phyloP scores from a whole-genome alignment of 2,888 invertebrate species.

The Piscicola geometra region DNA sequence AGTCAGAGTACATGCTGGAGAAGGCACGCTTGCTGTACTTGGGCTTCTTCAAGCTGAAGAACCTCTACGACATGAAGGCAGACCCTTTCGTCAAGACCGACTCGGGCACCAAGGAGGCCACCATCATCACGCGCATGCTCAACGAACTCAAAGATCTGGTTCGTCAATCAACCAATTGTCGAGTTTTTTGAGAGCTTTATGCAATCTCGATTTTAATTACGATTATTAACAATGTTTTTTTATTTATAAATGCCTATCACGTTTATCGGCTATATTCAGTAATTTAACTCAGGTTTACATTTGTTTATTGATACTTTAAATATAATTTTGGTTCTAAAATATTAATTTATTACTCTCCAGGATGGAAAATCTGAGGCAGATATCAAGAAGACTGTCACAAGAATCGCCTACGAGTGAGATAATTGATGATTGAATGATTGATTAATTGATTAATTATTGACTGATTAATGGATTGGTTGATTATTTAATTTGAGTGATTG shows the following conservation, averaged over 20 bases:
- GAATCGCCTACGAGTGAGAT: background rate
- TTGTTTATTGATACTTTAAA: too few species aligned
- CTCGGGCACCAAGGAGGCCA: background rate
- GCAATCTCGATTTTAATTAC: too few species aligned
- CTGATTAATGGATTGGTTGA: too few species aligned
- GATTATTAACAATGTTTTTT: too few species aligned
- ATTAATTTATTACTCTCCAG: background rate
- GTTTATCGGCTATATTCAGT: too few species aligned
- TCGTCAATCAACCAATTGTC: too few species aligned
- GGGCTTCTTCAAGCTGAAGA: slow-evolving; percentile 22
- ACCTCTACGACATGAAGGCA: slow-evolving; percentile 11
- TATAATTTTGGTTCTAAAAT: background rate
- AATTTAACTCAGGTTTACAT: too few species aligned
- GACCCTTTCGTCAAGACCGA: slow-evolving; percentile 9
- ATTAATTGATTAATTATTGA: too few species aligned
- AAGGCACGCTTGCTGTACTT: slow-evolving; percentile 14
- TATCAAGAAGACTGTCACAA: background rate
- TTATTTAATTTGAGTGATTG: too few species aligned
- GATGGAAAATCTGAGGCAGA: background rate
- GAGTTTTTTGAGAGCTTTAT: too few species aligned
- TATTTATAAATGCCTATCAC: too few species aligned
- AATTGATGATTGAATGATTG: too few species aligned
- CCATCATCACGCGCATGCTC: slow-evolving; percentile 7
- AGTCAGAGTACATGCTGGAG: slow-evolving; percentile 26
- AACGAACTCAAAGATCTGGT: slow-evolving; percentile 19